Conservation (phyloP, 2,113 vertebrate genomes). For the Aythya baeri region DNA sequence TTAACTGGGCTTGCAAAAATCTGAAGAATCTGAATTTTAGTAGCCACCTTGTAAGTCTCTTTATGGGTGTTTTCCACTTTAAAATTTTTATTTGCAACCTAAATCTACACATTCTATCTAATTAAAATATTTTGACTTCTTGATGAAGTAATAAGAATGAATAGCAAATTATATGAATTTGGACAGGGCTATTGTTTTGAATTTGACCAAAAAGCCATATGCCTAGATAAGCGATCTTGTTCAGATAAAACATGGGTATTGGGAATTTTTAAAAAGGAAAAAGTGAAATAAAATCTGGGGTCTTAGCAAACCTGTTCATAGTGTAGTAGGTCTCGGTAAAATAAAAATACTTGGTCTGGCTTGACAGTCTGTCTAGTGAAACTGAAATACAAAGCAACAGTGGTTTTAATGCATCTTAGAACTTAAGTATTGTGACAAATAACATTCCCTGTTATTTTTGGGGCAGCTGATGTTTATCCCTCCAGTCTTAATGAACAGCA, state of each 20-base stretch:
- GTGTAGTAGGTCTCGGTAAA: not conserved
- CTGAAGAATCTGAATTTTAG: not conserved
- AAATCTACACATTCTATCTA: not conserved
- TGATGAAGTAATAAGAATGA: not conserved
- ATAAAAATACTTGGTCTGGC: not conserved
- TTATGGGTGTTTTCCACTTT: not conserved
- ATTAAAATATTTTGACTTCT: not conserved
- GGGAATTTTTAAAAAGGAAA: not conserved
- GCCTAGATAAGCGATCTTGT: not conserved
- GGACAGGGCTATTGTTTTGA: not conserved
- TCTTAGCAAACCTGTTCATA: not conserved
- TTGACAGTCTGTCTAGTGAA: not conserved
- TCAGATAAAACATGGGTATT: not conserved
- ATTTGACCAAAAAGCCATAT: not conserved
- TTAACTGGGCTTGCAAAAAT: not conserved
- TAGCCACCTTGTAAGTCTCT: not conserved
- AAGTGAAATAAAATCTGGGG: not conserved
- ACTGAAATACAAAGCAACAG: constrained; percentile 48
- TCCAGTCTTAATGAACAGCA: not conserved
- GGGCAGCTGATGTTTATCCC: not conserved
- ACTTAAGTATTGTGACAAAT: constrained; percentile 11
- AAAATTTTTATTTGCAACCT: not conserved
- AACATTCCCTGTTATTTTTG: constrained; percentile 38
- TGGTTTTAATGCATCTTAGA: constrained; percentile 31
- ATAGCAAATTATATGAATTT: not conserved